Percentiles rank a stretch among this genome's conserved stretches.
phyloP scores from a whole-genome alignment of 2,888 invertebrate genomes.

The Dastarcus helophoroides region DNA sequence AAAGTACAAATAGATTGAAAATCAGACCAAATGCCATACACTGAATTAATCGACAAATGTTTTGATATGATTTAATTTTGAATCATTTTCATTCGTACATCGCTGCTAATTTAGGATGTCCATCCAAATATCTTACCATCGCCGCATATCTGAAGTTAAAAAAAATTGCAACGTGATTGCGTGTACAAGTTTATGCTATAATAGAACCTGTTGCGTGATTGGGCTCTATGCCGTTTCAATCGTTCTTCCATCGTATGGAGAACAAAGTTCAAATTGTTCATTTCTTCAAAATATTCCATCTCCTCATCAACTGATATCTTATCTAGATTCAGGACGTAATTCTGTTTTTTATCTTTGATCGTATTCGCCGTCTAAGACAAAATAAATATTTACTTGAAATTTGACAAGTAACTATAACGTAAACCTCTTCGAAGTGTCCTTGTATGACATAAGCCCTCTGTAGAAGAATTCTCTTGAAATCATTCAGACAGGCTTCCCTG shows the following conservation, averaged over 20 bases:
- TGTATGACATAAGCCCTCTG: conserved; percentile 54
- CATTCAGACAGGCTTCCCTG: conserved; percentile 49
- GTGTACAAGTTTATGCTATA: neutral
- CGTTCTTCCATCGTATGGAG: conserved; percentile 51
- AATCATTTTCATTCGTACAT: neutral
- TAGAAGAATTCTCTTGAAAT: conserved; percentile 52
- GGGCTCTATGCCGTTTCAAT: conserved; percentile 47
- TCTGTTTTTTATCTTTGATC: conserved; percentile 44
- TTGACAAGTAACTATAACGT: conserved; percentile 6
- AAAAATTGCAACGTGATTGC: conserved; percentile 1
- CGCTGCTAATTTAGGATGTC: conserved; percentile 15
- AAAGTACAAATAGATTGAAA: too few relatives aligned
- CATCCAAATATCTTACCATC: conserved; percentile 24
- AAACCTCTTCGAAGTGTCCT: conserved; percentile 51
- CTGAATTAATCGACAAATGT: too few relatives aligned
- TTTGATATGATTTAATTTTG: too few relatives aligned
- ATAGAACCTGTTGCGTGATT: conserved; percentile 37
- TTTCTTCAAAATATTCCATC: conserved; percentile 42
- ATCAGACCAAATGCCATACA: too few relatives aligned
- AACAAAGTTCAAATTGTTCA: conserved; percentile 39
- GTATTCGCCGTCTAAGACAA: conserved; percentile 40
- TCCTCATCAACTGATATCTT: conserved; percentile 49
- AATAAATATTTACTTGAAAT: conserved; percentile 4
- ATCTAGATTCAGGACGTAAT: conserved; percentile 48
- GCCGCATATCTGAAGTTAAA: conserved; percentile 24